phyloP scores from a whole-genome alignment of 2,113 vertebrate species.

The Cromileptes altivelis region DNA sequence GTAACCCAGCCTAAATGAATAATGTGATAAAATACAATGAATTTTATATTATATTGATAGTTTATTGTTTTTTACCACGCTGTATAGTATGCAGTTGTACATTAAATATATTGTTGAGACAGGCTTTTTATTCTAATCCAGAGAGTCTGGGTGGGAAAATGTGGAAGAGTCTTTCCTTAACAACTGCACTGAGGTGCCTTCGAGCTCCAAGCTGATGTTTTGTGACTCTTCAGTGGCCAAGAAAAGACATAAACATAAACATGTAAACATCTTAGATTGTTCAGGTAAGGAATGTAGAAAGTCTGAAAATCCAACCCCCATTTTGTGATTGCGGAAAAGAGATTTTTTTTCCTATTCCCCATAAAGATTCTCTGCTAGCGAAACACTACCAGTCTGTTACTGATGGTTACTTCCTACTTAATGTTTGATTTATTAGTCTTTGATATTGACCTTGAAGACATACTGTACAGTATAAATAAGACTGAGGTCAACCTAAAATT shows the following conservation, averaged over 20 bases:
- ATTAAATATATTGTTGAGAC: background rate
- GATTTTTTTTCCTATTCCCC: too few relatives aligned
- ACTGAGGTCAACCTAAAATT: too few relatives aligned
- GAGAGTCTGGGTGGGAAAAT: background rate
- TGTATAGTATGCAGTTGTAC: background rate
- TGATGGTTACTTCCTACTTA: too few relatives aligned
- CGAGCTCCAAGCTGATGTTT: background rate
- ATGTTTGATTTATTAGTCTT: background rate
- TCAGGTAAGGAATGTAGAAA: too few relatives aligned
- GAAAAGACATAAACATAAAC: too few relatives aligned
- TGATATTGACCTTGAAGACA: background rate
- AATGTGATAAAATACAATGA: background rate
- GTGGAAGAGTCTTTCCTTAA: background rate
- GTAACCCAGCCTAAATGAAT: background rate
- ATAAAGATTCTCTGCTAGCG: too few relatives aligned
- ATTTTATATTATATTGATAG: background rate
- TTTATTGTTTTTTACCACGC: background rate
- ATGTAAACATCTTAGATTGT: too few relatives aligned
- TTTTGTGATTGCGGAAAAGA: too few relatives aligned
- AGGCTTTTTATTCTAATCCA: background rate
- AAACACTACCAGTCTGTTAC: too few relatives aligned
- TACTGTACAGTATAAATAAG: too few relatives aligned
- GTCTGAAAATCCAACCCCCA: too few relatives aligned
- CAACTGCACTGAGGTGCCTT: background rate
- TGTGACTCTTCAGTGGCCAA: background rate